These are phyloP conservation scores for Litocranius walleri DNA, from an alignment of 2,113 vertebrate genomes.

Conservation along the genomic window DNA sequence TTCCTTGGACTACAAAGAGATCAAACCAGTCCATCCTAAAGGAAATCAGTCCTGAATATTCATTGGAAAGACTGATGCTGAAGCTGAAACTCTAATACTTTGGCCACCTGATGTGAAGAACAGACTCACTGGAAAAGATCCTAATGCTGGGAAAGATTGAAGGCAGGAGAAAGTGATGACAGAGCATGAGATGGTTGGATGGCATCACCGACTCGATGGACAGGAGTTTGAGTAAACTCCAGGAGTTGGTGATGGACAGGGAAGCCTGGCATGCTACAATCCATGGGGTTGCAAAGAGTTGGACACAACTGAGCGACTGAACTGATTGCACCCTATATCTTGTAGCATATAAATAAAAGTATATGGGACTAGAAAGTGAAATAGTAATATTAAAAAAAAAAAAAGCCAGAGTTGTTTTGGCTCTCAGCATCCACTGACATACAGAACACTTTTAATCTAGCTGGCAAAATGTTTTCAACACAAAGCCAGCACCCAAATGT, in stretches of 20 bases:
- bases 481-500: background rate
- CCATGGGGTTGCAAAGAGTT: accelerated
- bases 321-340: background rate
- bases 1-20: background rate
- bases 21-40: background rate
- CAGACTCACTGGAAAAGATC: background rate
- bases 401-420: background rate
- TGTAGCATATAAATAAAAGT: background rate
- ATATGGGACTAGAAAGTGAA: background rate
- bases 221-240: background rate
- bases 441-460: background rate
- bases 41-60: background rate
- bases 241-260: background rate
- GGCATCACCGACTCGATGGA: accelerated
- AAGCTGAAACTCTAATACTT: background rate
- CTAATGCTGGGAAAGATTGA: background rate
- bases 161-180: background rate
- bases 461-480: background rate
- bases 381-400: background rate
- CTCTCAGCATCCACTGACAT: background rate
- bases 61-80: background rate
- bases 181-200: background rate
- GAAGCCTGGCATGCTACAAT: accelerated
- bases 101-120: background rate
- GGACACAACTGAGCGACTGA: accelerated